Evolutionary conservation across 2,797 vertebrate species (phyloP), one percentile per base, ranked within the genome.

Genomic region (Sardinella longiceps): DNA sequence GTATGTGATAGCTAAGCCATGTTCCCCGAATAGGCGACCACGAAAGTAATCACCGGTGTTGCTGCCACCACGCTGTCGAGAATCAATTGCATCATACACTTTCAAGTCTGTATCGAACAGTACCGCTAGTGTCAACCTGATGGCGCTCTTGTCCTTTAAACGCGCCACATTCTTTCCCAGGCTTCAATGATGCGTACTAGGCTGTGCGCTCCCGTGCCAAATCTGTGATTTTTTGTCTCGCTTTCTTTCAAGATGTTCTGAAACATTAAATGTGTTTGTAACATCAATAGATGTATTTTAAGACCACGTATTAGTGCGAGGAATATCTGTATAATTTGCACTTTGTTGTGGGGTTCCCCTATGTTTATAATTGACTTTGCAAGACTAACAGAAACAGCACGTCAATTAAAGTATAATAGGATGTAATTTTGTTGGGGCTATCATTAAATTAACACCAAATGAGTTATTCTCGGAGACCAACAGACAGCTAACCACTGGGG

Each of bases 141-240:
- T 94, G 94, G 94, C 94, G 94, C 92, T 89, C 93, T 91, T 94
- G 94, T 82, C 89, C 46, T 86, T 87, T 87, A 81, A 60, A 33
- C 88, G 82, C 43, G 23, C 70, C 14, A 23, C 23, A 37, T 33
- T 77, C 66, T 37, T 70, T 70, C 20, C 66, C 28, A 30, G 33
- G 70, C 18, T 77, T 77, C 33, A 20, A 43, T 18, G 23, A 20
- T 77, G 70, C 37, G 37, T 23, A 77, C 46, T 48, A 48, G 20
- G 1, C 14, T 18, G 7, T 5, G 70, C 6, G 70, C 33, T 18
- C 70, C 30, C 20, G 70, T 39, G 33, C 70, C 15, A 77, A 77
- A 77, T 43, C 33, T 43, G 37, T 20, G 33, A 2, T 3, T 77
- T 43, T 77, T 77, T 77, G 25, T n/a, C 11, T 48, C 7, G 2